These are phyloP conservation scores for Axinella damicornis DNA, from an alignment of 37 sponge, comb jelly and placozoan genomes.

Conservation along the genomic window DNA sequence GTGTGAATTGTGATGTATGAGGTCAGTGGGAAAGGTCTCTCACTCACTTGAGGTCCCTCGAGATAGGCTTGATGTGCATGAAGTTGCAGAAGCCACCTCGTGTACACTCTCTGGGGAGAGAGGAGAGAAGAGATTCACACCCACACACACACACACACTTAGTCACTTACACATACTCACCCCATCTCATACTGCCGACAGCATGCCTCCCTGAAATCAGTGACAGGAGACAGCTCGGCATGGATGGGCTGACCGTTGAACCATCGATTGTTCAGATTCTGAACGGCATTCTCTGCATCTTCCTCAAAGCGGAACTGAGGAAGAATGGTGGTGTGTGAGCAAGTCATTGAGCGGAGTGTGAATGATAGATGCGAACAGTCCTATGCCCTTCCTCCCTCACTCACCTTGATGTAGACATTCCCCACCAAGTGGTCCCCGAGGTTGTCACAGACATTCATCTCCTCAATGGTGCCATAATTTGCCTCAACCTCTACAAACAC, in stretches of 20 bases:
- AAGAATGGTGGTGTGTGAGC: no score
- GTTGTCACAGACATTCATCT: slow-evolving; percentile 99
- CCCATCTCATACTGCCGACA: slow-evolving; percentile 99
- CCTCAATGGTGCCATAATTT: slow-evolving; percentile 94
- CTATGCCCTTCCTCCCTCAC: background rate
- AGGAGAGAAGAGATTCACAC: background rate
- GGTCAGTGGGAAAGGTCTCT: no score
- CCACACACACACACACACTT: background rate
- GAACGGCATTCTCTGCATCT: slow-evolving; percentile 93
- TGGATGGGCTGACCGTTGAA: slow-evolving; percentile 94
- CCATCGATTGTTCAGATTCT: slow-evolving; percentile 96
- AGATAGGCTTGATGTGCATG: slow-evolving; percentile 98
- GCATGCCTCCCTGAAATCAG: slow-evolving; percentile 99
- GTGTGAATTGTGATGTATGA: no score
- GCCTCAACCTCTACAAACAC: slow-evolving; percentile 96
- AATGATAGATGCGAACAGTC: no score
- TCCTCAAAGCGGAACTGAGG: slow-evolving; percentile 89
- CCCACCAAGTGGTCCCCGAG: slow-evolving; percentile 98
- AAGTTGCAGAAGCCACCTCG: slow-evolving; percentile 99
- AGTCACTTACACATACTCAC: slow-evolving; percentile 30
- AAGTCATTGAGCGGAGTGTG: no score
- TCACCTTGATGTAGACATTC: slow-evolving; percentile 98
- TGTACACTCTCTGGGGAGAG: slow-evolving; percentile 83
- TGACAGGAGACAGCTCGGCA: slow-evolving; percentile 98
- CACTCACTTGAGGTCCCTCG: slow-evolving; percentile 88